Evolutionary conservation across 2,113 vertebrate genomes (phyloP).

Genomic region (Myxocyprinus asiaticus): DNA sequence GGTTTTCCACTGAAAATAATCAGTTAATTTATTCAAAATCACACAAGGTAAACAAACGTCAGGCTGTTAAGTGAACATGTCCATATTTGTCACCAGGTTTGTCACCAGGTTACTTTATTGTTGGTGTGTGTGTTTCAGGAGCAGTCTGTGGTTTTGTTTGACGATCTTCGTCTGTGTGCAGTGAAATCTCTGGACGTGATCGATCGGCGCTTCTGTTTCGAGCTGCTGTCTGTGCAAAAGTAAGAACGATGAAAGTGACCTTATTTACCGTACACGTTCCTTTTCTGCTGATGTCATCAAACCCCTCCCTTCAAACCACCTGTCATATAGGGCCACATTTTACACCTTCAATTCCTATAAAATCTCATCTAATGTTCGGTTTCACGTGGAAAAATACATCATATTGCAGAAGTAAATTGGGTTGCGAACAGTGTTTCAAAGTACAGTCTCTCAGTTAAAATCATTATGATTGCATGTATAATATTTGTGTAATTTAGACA

Average conservation of each 20-base stretch:
- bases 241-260: constrained; percentile 56
- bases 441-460: too few species aligned
- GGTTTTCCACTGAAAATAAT: constrained; percentile 75
- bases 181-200: constrained; percentile 68
- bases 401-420: too few species aligned
- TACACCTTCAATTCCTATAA: too few species aligned
- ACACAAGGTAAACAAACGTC: constrained; percentile 65
- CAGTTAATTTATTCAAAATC: constrained; percentile 75
- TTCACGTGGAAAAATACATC: too few species aligned
- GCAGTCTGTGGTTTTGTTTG: constrained; percentile 64
- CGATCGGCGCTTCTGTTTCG: constrained; percentile 75
- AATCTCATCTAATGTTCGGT: too few species aligned
- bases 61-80: neutral
- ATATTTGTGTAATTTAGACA: too few species aligned
- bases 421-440: too few species aligned
- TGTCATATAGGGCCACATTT: too few species aligned
- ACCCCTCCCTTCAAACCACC: too few species aligned
- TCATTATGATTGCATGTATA: too few species aligned
- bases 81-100: neutral
- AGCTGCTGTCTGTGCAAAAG: constrained; percentile 77
- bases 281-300: too few species aligned
- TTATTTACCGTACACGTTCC: too few species aligned
- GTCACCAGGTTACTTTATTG: neutral
- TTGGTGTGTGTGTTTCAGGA: constrained; percentile 61
- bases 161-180: constrained; percentile 74